A percentile compares a stretch with the other conserved stretches of the same genome.
phyloP scores from a whole-genome alignment of 2,888 invertebrate genomes.

The Drosophila maculinotata region DNA sequence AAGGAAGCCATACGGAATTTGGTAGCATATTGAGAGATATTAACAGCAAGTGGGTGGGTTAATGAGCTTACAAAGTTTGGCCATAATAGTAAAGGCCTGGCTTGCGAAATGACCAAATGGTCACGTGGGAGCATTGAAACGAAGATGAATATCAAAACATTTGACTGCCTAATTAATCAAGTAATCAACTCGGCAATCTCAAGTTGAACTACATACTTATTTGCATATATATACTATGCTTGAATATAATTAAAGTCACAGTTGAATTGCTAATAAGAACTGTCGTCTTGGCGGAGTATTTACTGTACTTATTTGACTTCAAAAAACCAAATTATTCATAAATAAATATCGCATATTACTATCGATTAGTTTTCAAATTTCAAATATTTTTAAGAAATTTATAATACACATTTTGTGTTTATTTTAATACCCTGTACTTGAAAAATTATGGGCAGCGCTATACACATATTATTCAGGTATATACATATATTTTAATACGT shows the following conservation, averaged over 20 bases:
- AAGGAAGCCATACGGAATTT: slow-evolving; percentile 11
- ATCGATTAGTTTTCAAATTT: too few relatives aligned
- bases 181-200: slow-evolving; percentile 26
- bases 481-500: too few relatives aligned
- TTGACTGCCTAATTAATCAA: slow-evolving; percentile 37
- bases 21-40: slow-evolving; percentile 32
- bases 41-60: slow-evolving; percentile 23
- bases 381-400: too few relatives aligned
- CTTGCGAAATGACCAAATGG: slow-evolving; percentile 10
- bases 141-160: slow-evolving; percentile 20
- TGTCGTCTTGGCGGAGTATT: too few relatives aligned
- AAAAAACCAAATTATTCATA: too few relatives aligned
- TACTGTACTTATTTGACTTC: too few relatives aligned
- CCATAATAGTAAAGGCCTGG: slow-evolving; percentile 13
- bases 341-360: too few relatives aligned
- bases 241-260: slow-evolving; percentile 1
- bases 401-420: too few relatives aligned
- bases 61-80: slow-evolving; percentile 39
- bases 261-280: background rate
- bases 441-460: too few relatives aligned
- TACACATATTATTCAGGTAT: too few relatives aligned
- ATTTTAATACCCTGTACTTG: too few relatives aligned
- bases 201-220: slow-evolving; percentile 5
- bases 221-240: background rate
- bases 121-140: slow-evolving; percentile 5